These are phyloP conservation scores for Lacerta agilis DNA, from an alignment of 2,797 vertebrate genomes.

Conservation along the genomic window DNA sequence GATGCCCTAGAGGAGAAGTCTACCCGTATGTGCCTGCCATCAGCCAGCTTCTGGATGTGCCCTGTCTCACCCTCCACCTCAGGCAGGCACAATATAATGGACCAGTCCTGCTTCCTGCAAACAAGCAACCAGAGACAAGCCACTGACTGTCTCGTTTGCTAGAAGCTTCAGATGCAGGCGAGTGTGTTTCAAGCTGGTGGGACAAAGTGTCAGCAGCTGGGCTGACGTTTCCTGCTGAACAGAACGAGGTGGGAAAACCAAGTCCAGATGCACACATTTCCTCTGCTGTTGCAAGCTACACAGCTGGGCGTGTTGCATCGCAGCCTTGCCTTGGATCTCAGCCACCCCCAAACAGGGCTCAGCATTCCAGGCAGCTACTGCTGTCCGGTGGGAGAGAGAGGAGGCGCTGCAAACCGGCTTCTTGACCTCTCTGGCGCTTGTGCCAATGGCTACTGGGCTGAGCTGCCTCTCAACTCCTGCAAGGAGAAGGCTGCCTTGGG, in stretches of 20 bases:
- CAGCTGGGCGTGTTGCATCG: not conserved
- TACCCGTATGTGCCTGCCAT: too few relatives aligned
- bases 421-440: not conserved
- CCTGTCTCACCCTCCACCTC: too few relatives aligned
- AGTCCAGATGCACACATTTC: accelerated
- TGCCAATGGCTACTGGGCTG: not conserved
- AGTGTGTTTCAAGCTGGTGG: not conserved
- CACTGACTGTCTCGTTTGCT: too few relatives aligned
- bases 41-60: not conserved
- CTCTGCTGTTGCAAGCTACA: not conserved
- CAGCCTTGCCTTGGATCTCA: not conserved
- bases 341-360: not conserved
- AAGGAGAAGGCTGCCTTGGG: too few relatives aligned
- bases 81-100: not conserved
- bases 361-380: not conserved
- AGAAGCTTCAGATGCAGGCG: not conserved
- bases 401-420: not conserved
- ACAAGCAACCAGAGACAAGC: too few relatives aligned
- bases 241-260: not conserved
- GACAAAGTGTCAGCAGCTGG: not conserved
- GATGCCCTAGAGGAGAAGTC: not conserved
- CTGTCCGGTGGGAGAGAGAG: not conserved
- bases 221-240: accelerated
- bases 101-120: too few relatives aligned
- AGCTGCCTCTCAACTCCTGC: too few relatives aligned